Conservation (phyloP, 1,140 invertebrate species). For the Aleiodes sp. region DNA sequence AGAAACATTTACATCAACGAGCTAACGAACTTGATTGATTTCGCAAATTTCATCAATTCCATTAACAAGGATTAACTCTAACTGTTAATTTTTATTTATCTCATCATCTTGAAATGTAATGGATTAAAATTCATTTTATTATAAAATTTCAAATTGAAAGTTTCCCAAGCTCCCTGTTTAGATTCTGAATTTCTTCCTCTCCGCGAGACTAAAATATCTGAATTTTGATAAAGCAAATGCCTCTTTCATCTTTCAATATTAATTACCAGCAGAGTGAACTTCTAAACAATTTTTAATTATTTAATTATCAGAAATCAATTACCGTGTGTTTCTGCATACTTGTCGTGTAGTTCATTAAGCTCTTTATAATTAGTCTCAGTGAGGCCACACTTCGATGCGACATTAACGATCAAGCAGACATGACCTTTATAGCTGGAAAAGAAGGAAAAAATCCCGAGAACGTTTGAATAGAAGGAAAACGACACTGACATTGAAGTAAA, state of each 20-base stretch:
- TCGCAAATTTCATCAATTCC: not conserved
- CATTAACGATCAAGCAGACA: conserved; percentile 85
- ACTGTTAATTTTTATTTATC: not conserved
- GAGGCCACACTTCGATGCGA: conserved; percentile 88
- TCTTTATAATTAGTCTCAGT: conserved; percentile 84
- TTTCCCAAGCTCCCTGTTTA: too few relatives aligned
- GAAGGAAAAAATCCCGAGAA: conserved; percentile 14
- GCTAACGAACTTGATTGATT: too few relatives aligned
- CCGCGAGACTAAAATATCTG: too few relatives aligned
- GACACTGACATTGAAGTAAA: conserved; percentile 14
- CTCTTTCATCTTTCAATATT: too few relatives aligned
- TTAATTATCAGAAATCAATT: conserved; percentile 17
- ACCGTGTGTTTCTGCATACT: conserved; percentile 74
- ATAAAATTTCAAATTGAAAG: too few relatives aligned
- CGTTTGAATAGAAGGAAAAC: not conserved
- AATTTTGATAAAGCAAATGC: too few relatives aligned
- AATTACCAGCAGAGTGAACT: too few relatives aligned
- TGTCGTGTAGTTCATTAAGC: conserved; percentile 79
- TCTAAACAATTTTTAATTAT: not conserved
- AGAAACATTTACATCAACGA: too few relatives aligned
- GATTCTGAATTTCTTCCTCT: too few relatives aligned
- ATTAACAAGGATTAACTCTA: not conserved
- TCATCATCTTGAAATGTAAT: too few relatives aligned
- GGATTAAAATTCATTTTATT: too few relatives aligned
- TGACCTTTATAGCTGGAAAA: conserved; percentile 72